Base-by-base conservation (phyloP, 2,888 invertebrate genomes). In the Pasiphila rectangulata region DNA sequence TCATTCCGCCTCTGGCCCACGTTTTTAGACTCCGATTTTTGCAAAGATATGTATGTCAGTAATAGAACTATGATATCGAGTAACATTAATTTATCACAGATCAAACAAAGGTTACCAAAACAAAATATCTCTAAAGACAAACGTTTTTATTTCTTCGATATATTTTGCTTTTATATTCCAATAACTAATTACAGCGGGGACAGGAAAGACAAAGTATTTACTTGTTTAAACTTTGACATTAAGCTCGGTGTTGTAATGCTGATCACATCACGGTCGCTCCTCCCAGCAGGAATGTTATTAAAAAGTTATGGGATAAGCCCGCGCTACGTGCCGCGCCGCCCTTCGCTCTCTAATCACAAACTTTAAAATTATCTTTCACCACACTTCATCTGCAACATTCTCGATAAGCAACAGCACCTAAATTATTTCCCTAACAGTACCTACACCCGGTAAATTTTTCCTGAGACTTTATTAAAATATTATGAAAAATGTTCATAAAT, bases 291-390 rank as follows among this genome's bases (percentile, higher is more conserved):
- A 83, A 85, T 79, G 80, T 83, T 85, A 86, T 87, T 86, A 86
- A 83, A 86, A 87, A 87, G 85, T 87, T 85, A 80, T 79, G 78
- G 80, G 78, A 83, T 83, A 79, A 83, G 81, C 79, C 67, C 63
- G 57, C 51, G 61, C 61, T 72, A 82, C 81, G 84, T 83, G 83
- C 66, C 56, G 57, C 52, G 46, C 40, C 38, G 51, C 55, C 49
- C 57, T 50, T 42, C 69, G 53, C 64, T 62, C 59, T 69, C 80
- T 79, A 80, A 82, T 84, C 79, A 82, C 72, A 69, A 84, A 84
- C 83, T 86, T 84, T 82, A 81, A 80, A 83, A 82, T 78, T 75
- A 80, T 79, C 75, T 79, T 72, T 69, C 67, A 66, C 63, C 63
- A 63, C 46, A 52, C 48, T 51, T 56, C 62, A 59, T 50, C 37